Percentiles rank a stretch among this genome's conserved stretches.
Conservation (phyloP, 2,113 vertebrate genomes). For the Bombycilla garrulus region DNA sequence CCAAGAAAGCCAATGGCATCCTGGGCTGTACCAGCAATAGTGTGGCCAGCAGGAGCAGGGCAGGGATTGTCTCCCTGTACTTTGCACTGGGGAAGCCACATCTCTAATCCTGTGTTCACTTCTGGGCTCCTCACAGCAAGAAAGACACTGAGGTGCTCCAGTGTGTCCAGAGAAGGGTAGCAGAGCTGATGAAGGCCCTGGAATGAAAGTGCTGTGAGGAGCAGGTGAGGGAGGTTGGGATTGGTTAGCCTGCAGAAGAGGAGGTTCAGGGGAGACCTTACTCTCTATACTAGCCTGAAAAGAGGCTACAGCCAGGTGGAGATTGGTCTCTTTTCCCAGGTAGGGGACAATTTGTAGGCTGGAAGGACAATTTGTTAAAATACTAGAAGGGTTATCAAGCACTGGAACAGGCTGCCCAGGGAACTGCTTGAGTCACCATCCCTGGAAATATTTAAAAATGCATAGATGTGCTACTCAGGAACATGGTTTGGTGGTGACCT, state of each 20-base stretch:
- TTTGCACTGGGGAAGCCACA: accelerated
- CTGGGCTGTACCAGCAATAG: not conserved
- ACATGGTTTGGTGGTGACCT: not conserved
- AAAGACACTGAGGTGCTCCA: not conserved
- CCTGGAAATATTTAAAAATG: not conserved
- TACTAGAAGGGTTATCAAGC: not conserved
- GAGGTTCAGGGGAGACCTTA: not conserved
- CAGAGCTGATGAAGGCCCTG: not conserved
- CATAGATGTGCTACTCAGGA: not conserved
- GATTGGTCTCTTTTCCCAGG: not conserved
- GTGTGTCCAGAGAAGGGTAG: not conserved
- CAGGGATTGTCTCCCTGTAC: not conserved
- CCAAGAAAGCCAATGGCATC: not conserved
- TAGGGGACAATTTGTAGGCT: too few relatives aligned
- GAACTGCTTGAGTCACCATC: not conserved
- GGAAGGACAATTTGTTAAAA: not conserved
- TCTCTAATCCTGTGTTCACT: too few relatives aligned
- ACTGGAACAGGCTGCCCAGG: not conserved
- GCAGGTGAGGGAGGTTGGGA: too few relatives aligned
- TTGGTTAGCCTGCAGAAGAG: not conserved
- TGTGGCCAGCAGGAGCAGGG: not conserved
- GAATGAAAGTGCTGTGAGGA: not conserved
- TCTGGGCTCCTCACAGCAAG: accelerated
- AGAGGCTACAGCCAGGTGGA: not conserved
- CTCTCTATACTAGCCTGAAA: not conserved